Evolutionary conservation across 2,113 vertebrate species (phyloP).

Genomic region (Maccullochella peelii): DNA sequence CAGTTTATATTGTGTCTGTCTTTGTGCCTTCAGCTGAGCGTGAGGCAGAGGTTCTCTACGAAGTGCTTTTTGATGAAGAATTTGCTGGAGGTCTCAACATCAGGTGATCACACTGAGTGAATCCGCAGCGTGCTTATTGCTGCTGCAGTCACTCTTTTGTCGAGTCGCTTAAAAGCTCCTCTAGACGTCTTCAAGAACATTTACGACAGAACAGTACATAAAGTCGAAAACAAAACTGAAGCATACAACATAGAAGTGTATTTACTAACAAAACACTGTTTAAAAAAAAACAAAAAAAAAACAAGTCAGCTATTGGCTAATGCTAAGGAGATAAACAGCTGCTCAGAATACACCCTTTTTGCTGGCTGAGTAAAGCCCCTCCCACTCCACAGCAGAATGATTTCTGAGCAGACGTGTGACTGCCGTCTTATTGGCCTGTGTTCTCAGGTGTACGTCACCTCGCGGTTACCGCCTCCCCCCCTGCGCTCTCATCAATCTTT

Average conservation of each 20-base stretch:
- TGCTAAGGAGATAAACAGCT: neutral
- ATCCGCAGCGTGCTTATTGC: neutral
- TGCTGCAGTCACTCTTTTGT: neutral
- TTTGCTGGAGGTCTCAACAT: constrained; percentile 95
- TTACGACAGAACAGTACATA: too few relatives aligned
- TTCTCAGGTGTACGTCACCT: constrained; percentile 86
- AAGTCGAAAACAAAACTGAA: neutral
- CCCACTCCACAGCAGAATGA: neutral
- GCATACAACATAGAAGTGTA: neutral
- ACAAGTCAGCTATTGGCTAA: too few relatives aligned
- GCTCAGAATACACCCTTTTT: neutral
- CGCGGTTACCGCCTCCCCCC: constrained; percentile 93
- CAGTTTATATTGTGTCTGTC: neutral
- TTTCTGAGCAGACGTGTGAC: neutral
- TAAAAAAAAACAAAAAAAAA: neutral
- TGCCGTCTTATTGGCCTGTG: neutral
- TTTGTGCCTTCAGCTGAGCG: constrained; percentile 86
- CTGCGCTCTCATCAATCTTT: constrained; percentile 96
- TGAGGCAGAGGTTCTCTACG: constrained; percentile 96
- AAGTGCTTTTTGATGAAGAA: constrained; percentile 98
- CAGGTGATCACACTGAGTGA: constrained; percentile 83
- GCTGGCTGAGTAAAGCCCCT: neutral
- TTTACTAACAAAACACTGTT: neutral
- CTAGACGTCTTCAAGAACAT: neutral
- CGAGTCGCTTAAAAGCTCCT: neutral